These are phyloP conservation scores for Styela clava DNA, from an alignment of 23 tunicate genomes.

Conservation along the genomic window DNA sequence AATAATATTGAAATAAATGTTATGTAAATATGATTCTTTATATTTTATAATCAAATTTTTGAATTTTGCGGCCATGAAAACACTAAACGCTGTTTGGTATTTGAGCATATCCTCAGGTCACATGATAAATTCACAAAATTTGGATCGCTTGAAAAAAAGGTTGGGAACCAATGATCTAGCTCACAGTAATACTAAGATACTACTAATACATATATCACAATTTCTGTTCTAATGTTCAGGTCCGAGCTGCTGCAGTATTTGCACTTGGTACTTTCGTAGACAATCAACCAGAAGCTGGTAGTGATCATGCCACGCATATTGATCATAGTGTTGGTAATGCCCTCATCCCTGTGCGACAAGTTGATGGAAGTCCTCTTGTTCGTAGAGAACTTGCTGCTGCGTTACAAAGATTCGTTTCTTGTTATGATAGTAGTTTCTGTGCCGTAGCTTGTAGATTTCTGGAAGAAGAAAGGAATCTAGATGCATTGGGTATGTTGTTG, in stretches of 20 bases:
- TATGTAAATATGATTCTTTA: no score
- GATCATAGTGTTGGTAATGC: conserved; percentile 83
- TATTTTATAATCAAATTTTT: no score
- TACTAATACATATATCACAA: no score
- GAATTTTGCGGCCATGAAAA: no score
- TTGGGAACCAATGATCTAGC: no score
- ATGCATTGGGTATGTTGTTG: conserved; percentile 4
- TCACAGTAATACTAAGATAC: no score
- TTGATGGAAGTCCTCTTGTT: conserved; percentile 78
- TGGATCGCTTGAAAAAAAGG: no score
- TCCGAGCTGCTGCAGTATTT: conserved; percentile 89
- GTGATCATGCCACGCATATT: conserved; percentile 89
- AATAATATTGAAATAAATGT: no score
- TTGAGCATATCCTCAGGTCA: no score
- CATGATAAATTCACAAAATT: no score
- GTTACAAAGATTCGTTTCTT: conserved; percentile 75
- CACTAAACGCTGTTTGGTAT: no score
- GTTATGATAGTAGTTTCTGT: conserved; percentile 80
- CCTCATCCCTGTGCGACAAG: conserved; percentile 41
- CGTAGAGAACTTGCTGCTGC: conserved; percentile 72
- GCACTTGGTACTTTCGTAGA: conserved; percentile 93
- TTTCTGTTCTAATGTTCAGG: no score
- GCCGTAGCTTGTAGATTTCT: conserved; percentile 76
- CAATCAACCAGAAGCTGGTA: conserved; percentile 70
- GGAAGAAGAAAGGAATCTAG: conserved; percentile 50